phyloP scores from a whole-genome alignment of 2,113 vertebrate species.

The Stegostoma tigrinum region DNA sequence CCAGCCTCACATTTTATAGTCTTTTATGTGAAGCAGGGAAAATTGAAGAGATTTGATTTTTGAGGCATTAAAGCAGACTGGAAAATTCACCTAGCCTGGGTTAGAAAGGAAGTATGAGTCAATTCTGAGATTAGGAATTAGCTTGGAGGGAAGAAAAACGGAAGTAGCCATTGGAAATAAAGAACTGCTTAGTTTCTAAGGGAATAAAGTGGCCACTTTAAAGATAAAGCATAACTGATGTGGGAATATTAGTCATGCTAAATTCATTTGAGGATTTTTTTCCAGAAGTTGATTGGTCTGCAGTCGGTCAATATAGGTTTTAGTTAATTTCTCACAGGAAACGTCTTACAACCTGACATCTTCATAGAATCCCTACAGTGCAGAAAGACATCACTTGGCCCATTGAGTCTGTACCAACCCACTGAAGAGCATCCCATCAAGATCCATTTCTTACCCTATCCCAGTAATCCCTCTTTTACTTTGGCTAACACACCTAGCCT shows the following conservation, averaged over 20 bases:
- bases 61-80: background rate
- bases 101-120: background rate
- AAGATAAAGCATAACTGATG: no score
- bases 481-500: no score
- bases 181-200: background rate
- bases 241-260: background rate
- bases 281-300: background rate
- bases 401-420: no score
- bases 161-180: background rate
- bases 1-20: no score
- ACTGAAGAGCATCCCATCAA: no score
- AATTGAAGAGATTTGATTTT: background rate
- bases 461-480: no score
- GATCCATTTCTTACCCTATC: no score
- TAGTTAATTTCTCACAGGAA: background rate
- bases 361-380: no score
- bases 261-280: background rate
- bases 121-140: background rate
- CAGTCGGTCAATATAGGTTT: background rate
- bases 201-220: background rate
- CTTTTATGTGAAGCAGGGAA: background rate
- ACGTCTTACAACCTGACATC: background rate
- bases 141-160: background rate
- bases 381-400: no score
- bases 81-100: background rate